These are phyloP conservation scores for Pissodes strobi DNA, from an alignment of 1,140 invertebrate species.

Conservation along the genomic window DNA sequence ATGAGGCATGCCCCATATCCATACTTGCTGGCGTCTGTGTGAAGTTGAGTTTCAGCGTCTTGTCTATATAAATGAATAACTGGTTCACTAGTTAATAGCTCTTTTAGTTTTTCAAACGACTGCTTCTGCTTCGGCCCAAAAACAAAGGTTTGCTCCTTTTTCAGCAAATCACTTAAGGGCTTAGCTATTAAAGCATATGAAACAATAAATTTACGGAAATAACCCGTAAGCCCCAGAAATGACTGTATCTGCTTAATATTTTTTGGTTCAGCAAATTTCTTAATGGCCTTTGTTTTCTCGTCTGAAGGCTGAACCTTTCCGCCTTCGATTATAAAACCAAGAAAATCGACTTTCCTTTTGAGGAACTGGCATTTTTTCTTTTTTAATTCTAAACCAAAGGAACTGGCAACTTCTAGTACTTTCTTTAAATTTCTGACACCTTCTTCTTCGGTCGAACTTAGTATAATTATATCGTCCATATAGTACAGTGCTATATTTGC, in stretches of 20 bases:
- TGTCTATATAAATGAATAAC: constrained; percentile 52
- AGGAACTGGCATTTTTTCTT: constrained; percentile 49
- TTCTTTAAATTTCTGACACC: background rate
- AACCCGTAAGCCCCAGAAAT: constrained; percentile 49
- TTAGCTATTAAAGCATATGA: constrained; percentile 38
- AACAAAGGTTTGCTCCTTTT: constrained; percentile 16
- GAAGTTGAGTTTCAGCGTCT: too few relatives aligned
- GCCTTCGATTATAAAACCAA: constrained; percentile 28
- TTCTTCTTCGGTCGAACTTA: constrained; percentile 15
- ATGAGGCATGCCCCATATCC: too few relatives aligned
- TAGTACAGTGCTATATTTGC: constrained; percentile 40
- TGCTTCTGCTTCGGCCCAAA: constrained; percentile 14
- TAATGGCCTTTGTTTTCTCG: constrained; percentile 49
- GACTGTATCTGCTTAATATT: constrained; percentile 45
- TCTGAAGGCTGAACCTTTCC: constrained; percentile 40
- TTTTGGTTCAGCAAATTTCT: constrained; percentile 45
- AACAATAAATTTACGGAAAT: constrained; percentile 51
- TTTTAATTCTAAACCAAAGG: constrained; percentile 53
- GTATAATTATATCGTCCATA: constrained; percentile 43
- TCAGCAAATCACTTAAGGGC: constrained; percentile 42
- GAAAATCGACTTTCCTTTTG: constrained; percentile 25
- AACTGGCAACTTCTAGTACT: constrained; percentile 39
- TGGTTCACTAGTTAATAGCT: constrained; percentile 39
- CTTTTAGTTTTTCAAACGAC: constrained; percentile 38
- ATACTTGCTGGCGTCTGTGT: too few relatives aligned